Evolutionary conservation across 1,140 invertebrate genomes (phyloP).

Genomic region (Pogonus chalceus): DNA sequence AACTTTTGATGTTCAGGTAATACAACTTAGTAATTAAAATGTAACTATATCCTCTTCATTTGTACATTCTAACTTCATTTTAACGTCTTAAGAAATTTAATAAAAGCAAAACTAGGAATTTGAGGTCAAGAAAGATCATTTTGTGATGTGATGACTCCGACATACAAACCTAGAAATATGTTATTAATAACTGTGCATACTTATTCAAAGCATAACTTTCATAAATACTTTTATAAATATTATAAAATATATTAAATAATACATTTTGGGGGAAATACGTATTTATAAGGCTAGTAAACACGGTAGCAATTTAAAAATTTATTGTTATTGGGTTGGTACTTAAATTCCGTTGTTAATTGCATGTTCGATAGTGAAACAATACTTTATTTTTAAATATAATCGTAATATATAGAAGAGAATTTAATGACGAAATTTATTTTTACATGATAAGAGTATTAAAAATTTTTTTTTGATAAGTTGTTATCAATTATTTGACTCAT

Average conservation of each 20-base stretch:
- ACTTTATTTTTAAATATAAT: too few relatives aligned
- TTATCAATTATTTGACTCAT: too few relatives aligned
- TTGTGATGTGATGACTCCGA: neutral
- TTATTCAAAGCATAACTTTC: neutral
- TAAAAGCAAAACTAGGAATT: neutral
- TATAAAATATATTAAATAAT: neutral
- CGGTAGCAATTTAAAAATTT: neutral
- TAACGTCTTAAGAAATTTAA: neutral
- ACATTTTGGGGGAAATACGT: neutral
- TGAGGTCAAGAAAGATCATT: neutral
- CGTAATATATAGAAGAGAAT: too few relatives aligned
- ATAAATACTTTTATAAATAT: neutral
- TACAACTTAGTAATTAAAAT: too few relatives aligned
- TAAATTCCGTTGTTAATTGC: too few relatives aligned
- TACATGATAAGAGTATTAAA: too few relatives aligned
- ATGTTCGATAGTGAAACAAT: too few relatives aligned
- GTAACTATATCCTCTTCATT: too few relatives aligned
- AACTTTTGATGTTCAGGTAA: too few relatives aligned
- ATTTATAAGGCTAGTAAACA: neutral
- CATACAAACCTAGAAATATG: neutral
- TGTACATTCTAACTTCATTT: neutral
- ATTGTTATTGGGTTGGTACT: too few relatives aligned
- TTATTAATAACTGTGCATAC: neutral
- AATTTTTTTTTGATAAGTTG: too few relatives aligned
- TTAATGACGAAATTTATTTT: too few relatives aligned